Percentiles rank a stretch among this genome's conserved stretches.
phyloP scores from a whole-genome alignment of 2,113 vertebrate species.

The Etheostoma cragini region DNA sequence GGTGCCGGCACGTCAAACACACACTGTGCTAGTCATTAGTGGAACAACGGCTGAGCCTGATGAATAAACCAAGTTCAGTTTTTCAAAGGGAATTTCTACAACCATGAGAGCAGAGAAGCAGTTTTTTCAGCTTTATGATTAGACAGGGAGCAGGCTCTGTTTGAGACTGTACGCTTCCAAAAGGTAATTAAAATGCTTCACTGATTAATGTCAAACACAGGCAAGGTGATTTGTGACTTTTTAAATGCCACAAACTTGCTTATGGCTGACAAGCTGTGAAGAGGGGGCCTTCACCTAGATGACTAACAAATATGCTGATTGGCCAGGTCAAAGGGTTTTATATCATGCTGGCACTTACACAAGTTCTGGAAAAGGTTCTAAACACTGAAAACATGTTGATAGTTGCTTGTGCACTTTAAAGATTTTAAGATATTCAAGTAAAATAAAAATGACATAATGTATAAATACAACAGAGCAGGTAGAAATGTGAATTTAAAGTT shows the following conservation, averaged over 20 bases:
- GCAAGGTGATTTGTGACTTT: slow-evolving; percentile 16
- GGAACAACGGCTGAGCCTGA: slow-evolving; percentile 55
- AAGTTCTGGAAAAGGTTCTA: neutral
- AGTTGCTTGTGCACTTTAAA: neutral
- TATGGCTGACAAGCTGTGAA: slow-evolving; percentile 7
- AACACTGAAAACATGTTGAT: neutral
- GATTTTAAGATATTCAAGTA: neutral
- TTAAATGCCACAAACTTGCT: slow-evolving; percentile 35
- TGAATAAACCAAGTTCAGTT: slow-evolving; percentile 53
- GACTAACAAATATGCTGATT: neutral
- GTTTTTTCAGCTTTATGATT: slow-evolving; percentile 30
- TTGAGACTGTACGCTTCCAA: slow-evolving; percentile 11
- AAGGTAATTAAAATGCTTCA: slow-evolving; percentile 32
- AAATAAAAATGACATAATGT: neutral
- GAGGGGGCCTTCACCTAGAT: neutral
- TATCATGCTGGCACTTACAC: neutral
- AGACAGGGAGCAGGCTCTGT: slow-evolving; percentile 21
- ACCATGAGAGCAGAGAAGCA: slow-evolving; percentile 26
- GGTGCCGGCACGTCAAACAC: slow-evolving; percentile 49
- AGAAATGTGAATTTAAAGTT: neutral
- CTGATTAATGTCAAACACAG: slow-evolving; percentile 59
- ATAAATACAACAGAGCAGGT: neutral
- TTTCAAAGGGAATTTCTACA: slow-evolving; percentile 52
- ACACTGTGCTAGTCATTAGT: slow-evolving; percentile 69
- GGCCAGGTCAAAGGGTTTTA: neutral